Percentiles rank a stretch among this genome's conserved stretches.
Conservation (phyloP, 1,140 invertebrate species). For the Adoxophyes honmai region DNA sequence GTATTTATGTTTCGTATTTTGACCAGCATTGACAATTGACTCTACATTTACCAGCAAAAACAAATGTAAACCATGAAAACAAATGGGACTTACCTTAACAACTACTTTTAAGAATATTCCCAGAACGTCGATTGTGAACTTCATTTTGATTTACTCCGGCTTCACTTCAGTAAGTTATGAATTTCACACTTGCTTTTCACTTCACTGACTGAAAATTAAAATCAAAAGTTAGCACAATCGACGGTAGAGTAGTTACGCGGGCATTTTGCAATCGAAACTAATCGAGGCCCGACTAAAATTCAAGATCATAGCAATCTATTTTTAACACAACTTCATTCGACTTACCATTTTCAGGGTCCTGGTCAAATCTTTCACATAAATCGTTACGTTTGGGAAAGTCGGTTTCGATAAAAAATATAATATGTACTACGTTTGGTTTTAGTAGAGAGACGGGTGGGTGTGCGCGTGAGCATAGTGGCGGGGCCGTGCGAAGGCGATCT, state of each 20-base stretch:
- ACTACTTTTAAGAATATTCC: slow-evolving; percentile 75
- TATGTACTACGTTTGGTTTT: slow-evolving; percentile 66
- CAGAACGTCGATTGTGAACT: slow-evolving; percentile 73
- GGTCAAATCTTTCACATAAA: slow-evolving; percentile 21
- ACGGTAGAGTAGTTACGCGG: slow-evolving; percentile 20
- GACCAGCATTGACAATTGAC: too few relatives aligned
- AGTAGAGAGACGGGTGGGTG: slow-evolving; percentile 40
- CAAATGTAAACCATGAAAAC: slow-evolving; percentile 8
- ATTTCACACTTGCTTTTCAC: slow-evolving; percentile 50
- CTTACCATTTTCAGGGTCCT: slow-evolving; percentile 44
- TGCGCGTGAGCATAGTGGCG: slow-evolving; percentile 59
- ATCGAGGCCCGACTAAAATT: slow-evolving; percentile 22
- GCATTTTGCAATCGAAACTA: slow-evolving; percentile 18
- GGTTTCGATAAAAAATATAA: slow-evolving; percentile 60
- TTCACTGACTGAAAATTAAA: slow-evolving; percentile 58
- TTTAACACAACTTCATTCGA: slow-evolving; percentile 23
- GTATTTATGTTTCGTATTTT: too few relatives aligned
- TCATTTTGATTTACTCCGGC: slow-evolving; percentile 54
- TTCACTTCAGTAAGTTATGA: slow-evolving; percentile 27
- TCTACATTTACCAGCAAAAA: too few relatives aligned
- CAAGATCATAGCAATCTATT: slow-evolving; percentile 31
- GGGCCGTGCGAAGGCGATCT: slow-evolving; percentile 55
- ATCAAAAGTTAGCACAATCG: slow-evolving; percentile 21
- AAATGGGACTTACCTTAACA: slow-evolving; percentile 66
- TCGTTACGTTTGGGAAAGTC: slow-evolving; percentile 40